Evolutionary conservation across 2,888 invertebrate genomes (phyloP).

Genomic region (Athetis lepigone): DNA sequence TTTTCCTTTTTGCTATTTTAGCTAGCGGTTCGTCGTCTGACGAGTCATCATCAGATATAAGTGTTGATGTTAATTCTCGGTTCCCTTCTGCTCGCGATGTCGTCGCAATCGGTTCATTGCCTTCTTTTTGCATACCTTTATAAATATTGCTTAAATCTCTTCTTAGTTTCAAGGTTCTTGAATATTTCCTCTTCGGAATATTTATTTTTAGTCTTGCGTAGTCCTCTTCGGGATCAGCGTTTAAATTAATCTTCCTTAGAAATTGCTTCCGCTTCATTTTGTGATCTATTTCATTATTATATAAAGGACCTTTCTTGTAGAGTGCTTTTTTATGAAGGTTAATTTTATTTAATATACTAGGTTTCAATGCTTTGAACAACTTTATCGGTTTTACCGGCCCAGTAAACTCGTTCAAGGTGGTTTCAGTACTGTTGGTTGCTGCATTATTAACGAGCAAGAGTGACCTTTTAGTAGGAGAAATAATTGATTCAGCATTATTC

Average conservation of each 20-base stretch:
- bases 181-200: neutral
- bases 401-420: neutral
- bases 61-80: conserved; percentile 11
- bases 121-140: neutral
- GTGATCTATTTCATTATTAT: neutral
- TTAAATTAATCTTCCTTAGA: conserved; percentile 22
- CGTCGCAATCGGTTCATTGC: neutral
- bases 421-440: neutral
- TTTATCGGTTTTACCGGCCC: conserved; percentile 50
- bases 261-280: conserved; percentile 34
- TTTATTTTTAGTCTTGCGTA: neutral
- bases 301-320: neutral
- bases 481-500: neutral
- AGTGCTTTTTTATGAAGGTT: neutral
- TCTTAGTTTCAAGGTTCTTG: neutral
- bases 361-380: conserved; percentile 46
- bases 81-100: neutral
- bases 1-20: conserved; percentile 72
- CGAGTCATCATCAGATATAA: conserved; percentile 67
- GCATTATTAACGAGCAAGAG: conserved; percentile 31
- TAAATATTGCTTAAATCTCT: neutral
- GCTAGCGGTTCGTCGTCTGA: conserved; percentile 85
- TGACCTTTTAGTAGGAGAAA: conserved; percentile 27
- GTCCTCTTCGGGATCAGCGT: conserved; percentile 1
- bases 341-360: conserved; percentile 31